Evolutionary conservation across 2,113 vertebrate genomes (phyloP).

Genomic region (Nothocercus julius): DNA sequence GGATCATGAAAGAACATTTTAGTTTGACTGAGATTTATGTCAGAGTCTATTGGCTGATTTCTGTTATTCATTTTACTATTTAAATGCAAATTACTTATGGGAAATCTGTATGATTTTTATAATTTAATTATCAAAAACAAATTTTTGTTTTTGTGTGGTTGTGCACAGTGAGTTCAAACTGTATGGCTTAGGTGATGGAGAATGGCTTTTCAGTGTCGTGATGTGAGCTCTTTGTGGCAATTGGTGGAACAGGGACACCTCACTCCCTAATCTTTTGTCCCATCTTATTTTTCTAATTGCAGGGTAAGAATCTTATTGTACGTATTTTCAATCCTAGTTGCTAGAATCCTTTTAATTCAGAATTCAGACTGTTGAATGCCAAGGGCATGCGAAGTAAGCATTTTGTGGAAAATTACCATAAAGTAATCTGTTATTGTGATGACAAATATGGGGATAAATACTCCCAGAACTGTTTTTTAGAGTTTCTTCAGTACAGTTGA

Average conservation of each 20-base stretch:
- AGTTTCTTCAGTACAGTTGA: fast-evolving
- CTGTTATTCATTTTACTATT: background rate
- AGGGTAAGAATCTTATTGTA: background rate
- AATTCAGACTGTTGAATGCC: background rate
- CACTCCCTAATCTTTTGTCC: background rate
- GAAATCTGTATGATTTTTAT: background rate
- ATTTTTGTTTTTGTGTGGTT: background rate
- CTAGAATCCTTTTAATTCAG: background rate
- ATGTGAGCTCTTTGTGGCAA: background rate
- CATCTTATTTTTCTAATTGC: background rate
- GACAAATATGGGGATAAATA: background rate
- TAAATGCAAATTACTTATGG: conserved; percentile 11
- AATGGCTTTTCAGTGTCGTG: background rate
- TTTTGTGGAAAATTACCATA: background rate
- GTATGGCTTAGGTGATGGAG: background rate
- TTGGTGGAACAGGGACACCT: background rate
- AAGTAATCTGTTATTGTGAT: background rate
- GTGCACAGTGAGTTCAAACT: background rate
- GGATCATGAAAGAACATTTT: background rate
- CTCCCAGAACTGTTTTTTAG: background rate
- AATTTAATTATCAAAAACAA: background rate
- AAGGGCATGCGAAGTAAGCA: background rate
- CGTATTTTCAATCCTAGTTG: background rate
- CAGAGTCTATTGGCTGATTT: background rate
- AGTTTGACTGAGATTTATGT: background rate